These are phyloP conservation scores for Acanthurus tractus DNA, from an alignment of 2,797 vertebrate species.

Conservation along the genomic window DNA sequence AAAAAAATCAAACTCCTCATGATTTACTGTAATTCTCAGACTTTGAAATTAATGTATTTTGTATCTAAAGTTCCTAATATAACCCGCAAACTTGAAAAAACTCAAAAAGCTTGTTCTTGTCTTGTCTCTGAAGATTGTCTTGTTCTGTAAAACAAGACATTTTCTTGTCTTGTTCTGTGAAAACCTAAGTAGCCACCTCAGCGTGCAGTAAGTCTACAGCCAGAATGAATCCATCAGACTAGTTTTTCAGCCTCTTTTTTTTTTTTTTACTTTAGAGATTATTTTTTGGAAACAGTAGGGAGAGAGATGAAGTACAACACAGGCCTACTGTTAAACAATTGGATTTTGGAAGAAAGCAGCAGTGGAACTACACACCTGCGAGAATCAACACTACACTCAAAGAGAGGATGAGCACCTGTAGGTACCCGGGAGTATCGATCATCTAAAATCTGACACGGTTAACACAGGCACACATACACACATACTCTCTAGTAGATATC, in stretches of 20 bases:
- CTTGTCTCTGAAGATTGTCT: no score
- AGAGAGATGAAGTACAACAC: neutral
- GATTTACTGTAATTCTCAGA: neutral
- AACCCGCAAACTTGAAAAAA: neutral
- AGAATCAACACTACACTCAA: neutral
- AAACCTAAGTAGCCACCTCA: neutral
- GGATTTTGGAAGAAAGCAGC: neutral
- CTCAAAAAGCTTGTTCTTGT: no score
- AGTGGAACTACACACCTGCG: no score
- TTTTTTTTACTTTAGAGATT: neutral
- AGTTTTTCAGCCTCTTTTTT: neutral
- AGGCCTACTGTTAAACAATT: neutral
- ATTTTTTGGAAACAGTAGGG: neutral
- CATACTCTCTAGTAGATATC: neutral
- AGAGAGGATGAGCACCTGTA: neutral
- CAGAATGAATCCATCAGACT: neutral
- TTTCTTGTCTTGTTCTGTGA: neutral
- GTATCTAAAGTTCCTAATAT: neutral
- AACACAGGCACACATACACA: neutral
- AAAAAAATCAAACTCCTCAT: neutral
- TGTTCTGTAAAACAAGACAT: neutral
- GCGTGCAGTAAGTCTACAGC: neutral
- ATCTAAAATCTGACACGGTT: neutral
- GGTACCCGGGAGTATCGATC: neutral
- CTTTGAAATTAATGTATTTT: slow-evolving; percentile 12